phyloP scores from a whole-genome alignment of 2,888 invertebrate genomes.

The Meghimatium bilineatum region DNA sequence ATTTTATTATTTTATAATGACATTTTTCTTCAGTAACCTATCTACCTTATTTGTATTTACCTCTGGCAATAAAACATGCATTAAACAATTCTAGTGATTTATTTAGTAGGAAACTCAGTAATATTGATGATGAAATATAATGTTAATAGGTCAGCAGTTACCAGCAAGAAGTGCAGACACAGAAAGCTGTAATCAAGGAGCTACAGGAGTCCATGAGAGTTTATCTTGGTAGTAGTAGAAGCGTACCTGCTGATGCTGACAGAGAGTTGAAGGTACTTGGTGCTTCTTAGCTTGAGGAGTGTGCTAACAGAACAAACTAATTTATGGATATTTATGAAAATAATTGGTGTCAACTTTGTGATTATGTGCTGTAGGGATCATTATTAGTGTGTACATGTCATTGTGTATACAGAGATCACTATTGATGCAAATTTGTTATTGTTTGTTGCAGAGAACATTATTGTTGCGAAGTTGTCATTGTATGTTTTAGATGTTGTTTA shows the following conservation, averaged over 20 bases:
- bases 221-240: constrained; percentile 38
- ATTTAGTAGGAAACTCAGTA: neutral
- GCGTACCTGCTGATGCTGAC: neutral
- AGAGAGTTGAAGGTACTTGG: neutral
- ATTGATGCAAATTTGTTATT: too few species aligned
- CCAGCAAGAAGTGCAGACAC: constrained; percentile 64
- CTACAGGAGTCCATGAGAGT: constrained; percentile 52
- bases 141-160: constrained; percentile 55
- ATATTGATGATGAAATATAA: neutral
- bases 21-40: too few species aligned
- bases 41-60: too few species aligned
- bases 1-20: too few species aligned
- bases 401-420: too few species aligned
- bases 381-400: too few species aligned
- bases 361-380: too few species aligned
- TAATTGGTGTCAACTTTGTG: neutral
- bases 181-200: constrained; percentile 59
- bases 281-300: neutral
- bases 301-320: neutral
- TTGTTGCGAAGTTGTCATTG: too few species aligned
- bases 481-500: too few species aligned
- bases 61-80: too few species aligned
- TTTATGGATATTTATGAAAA: too few species aligned
- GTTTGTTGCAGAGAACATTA: too few species aligned
- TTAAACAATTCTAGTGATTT: neutral